Evolutionary conservation across 2,113 vertebrate species (phyloP).

Genomic region (Neotragus moschatus): DNA sequence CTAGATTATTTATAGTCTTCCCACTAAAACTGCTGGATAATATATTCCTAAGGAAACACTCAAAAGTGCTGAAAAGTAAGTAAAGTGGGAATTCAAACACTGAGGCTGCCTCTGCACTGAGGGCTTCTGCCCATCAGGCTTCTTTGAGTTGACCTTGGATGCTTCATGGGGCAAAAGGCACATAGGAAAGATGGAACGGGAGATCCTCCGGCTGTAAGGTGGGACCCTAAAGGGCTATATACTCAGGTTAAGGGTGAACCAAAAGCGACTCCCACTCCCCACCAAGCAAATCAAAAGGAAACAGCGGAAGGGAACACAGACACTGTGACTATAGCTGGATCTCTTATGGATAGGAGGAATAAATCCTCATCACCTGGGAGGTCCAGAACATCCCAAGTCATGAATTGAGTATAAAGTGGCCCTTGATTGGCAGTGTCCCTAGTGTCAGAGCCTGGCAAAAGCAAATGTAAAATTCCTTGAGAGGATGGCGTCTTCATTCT

Average conservation of each 20-base stretch:
- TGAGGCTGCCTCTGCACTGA: not conserved
- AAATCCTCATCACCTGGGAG: not conserved
- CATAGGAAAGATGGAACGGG: not conserved
- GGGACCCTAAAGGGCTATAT: not conserved
- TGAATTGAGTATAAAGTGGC: not conserved
- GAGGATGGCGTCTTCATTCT: not conserved
- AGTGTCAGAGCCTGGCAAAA: not conserved
- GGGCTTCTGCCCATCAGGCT: not conserved
- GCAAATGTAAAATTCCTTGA: not conserved
- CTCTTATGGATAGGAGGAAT: not conserved
- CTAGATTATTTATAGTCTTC: not conserved
- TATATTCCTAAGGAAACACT: not conserved
- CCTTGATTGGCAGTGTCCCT: not conserved
- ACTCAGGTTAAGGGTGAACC: not conserved
- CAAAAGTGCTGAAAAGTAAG: not conserved
- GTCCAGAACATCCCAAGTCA: not conserved
- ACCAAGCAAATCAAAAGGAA: not conserved
- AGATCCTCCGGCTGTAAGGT: not conserved
- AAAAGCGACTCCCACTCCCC: not conserved
- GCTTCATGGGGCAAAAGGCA: not conserved
- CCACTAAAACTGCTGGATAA: not conserved
- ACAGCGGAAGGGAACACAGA: not conserved
- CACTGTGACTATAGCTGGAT: not conserved
- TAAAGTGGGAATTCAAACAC: not conserved
- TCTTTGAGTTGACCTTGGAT: not conserved